These are phyloP conservation scores for Lumbricus terrestris DNA, from an alignment of 2,888 invertebrate genomes.

Conservation along the genomic window DNA sequence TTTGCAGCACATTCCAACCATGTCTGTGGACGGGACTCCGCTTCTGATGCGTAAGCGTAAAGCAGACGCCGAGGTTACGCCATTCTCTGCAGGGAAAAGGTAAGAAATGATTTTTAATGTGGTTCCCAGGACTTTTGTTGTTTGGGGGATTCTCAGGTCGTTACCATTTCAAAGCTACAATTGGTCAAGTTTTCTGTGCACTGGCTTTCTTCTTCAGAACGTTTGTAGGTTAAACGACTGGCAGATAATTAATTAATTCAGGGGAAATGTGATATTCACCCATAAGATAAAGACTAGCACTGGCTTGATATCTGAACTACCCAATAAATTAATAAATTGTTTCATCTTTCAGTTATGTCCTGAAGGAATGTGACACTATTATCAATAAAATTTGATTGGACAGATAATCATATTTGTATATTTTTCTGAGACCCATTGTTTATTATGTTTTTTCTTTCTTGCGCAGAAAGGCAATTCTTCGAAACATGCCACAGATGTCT, in stretches of 20 bases:
- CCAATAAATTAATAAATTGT: background rate
- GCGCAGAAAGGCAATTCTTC: constrained; percentile 53
- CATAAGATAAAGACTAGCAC: no score
- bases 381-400: background rate
- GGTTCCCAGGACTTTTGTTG: background rate
- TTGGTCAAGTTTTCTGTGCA: no score
- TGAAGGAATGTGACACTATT: background rate
- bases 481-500: constrained; percentile 50
- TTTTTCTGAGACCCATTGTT: background rate
- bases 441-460: constrained; percentile 6
- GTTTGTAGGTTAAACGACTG: no score
- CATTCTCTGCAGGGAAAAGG: constrained; percentile 36
- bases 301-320: background rate
- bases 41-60: constrained; percentile 35
- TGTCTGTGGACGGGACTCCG: constrained; percentile 24
- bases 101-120: background rate
- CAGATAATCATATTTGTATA: background rate
- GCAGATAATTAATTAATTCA: no score
- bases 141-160: background rate
- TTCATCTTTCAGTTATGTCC: background rate
- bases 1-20: background rate
- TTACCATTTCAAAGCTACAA: background rate
- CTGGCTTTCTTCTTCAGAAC: no score
- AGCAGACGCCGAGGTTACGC: constrained; percentile 31
- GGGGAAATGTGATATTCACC: no score